Conservation (phyloP, 2,113 vertebrate genomes). For the Lathamus discolor region DNA sequence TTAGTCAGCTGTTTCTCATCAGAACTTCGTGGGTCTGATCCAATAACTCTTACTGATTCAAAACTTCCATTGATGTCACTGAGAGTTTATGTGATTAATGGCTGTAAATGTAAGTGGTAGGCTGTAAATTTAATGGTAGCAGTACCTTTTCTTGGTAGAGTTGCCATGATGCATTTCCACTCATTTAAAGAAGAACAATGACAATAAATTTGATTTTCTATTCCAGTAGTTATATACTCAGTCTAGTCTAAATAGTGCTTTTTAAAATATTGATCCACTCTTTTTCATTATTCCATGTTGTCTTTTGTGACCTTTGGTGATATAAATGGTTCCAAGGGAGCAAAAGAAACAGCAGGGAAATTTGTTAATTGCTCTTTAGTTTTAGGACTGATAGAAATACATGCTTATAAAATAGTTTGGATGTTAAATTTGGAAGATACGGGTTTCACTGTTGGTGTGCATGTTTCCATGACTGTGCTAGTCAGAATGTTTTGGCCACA, state of each 20-base stretch:
- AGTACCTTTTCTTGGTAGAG: background rate
- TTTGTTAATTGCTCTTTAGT: conserved; percentile 16
- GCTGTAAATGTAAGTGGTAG: background rate
- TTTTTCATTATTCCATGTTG: conserved; percentile 18
- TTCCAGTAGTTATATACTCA: background rate
- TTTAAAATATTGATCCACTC: background rate
- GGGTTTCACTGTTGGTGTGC: background rate
- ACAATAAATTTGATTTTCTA: background rate
- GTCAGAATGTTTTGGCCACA: conserved; percentile 3
- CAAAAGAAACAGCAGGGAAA: background rate
- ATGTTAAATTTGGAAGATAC: conserved; percentile 5
- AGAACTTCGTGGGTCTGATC: background rate
- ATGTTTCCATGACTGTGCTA: conserved; percentile 2
- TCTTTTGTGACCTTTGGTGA: conserved; percentile 36
- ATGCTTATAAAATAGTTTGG: conserved; percentile 12
- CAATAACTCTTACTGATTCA: background rate
- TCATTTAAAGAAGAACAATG: background rate
- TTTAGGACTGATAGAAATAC: background rate
- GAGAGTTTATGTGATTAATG: background rate
- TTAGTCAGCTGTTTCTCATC: background rate
- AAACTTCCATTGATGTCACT: background rate
- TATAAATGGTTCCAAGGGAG: background rate
- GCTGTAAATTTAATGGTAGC: background rate
- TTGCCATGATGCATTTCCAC: background rate
- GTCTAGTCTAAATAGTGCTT: background rate